Evolutionary conservation across 1,140 invertebrate species (phyloP).

Genomic region (Megathymus violae): DNA sequence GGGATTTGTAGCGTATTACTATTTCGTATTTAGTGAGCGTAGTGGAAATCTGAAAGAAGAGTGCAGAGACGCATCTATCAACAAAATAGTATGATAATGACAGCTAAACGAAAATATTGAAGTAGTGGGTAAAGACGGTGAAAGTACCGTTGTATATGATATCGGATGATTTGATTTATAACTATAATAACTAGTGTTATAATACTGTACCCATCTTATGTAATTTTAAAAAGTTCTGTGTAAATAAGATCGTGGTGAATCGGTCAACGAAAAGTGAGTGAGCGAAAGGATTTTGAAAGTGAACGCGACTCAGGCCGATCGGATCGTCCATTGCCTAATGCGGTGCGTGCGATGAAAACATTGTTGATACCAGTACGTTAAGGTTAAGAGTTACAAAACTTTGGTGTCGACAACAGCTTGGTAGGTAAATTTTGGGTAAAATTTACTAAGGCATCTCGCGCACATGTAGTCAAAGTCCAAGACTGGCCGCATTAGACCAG

Average conservation of each 20-base stretch:
- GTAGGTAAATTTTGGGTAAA: too few species aligned
- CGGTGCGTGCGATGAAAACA: constrained; percentile 50
- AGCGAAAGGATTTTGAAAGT: constrained; percentile 71
- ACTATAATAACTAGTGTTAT: neutral
- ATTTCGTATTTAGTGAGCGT: too few species aligned
- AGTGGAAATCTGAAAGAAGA: too few species aligned
- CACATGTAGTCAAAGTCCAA: too few species aligned
- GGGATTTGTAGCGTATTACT: too few species aligned
- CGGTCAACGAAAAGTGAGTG: constrained; percentile 33
- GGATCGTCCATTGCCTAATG: constrained; percentile 46
- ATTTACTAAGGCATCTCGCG: too few species aligned
- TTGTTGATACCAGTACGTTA: constrained; percentile 38
- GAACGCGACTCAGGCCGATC: constrained; percentile 44
- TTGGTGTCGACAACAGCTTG: too few species aligned
- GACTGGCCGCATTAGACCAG: too few species aligned
- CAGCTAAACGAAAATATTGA: too few species aligned
- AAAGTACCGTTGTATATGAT: neutral
- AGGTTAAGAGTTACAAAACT: neutral
- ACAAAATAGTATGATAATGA: too few species aligned
- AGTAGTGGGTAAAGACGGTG: neutral
- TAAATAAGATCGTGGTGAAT: constrained; percentile 30
- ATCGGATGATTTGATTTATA: neutral
- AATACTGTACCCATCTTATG: constrained; percentile 9
- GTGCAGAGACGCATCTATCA: too few species aligned
- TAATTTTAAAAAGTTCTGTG: constrained; percentile 13